Base-by-base conservation (phyloP, 1,140 invertebrate genomes). In the Cryptotermes secundus region DNA sequence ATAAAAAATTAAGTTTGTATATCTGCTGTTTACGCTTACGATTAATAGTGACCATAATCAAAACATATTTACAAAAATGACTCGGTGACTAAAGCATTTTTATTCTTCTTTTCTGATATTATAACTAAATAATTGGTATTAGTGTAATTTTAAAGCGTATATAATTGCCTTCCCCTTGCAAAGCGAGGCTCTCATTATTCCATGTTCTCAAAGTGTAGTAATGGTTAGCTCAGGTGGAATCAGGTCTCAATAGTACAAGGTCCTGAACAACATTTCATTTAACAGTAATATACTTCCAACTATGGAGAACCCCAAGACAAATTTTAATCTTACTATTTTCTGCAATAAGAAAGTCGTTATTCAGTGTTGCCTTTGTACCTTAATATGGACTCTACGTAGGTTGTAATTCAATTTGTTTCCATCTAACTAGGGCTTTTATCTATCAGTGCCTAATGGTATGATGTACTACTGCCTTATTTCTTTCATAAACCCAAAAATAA, bases 141-240 rank as follows among this genome's bases (percentile, higher is more conserved):
- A 82, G 81, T 82, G n/a, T 45, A 26, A 26, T 45, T 45, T 82
- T 45, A 82, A 82, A 82, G 81, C 81, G 81, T 82, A 82, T 82
- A 53, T 82, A 82, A 45, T 82, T 82, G 81, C 81, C 81, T 82
- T 82, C 81, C 81, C 81, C 81, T 45, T 82, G 38, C 38, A n/a
- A 82, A 82, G n/a, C 42, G 38, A 82, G 81, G 81, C 38, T 45
- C 45, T 31, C 45, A 49, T 49, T 82, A n/a, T 53, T 82, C 36
- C 59, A 72, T n/a, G 59, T 72, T 49, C 45, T 49, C 19, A 22
- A 49, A 49, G 19, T 49, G 45, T 49, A 49, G 16, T 49, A 19
- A 49, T 1, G 22, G 10, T 49, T 22, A 49, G 12, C 45, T 49
- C 19, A 16, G n/a, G 45, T 19, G 45, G 45, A 19, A 49, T 49